Evolutionary conservation across 2,113 vertebrate species (phyloP).

Genomic region (Gnathonemus longibarbis): DNA sequence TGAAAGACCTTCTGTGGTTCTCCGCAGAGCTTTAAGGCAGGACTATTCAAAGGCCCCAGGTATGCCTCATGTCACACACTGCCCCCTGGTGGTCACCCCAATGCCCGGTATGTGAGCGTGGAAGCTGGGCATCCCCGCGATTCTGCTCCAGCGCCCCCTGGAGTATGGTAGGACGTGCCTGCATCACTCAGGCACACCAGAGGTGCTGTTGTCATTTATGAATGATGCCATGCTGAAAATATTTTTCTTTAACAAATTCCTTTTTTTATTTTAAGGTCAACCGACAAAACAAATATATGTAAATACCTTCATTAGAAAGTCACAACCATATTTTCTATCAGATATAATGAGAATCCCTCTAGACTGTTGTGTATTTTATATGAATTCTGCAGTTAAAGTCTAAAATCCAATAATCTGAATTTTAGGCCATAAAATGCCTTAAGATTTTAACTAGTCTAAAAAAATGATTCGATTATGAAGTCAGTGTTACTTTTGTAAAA

Average conservation of each 20-base stretch:
- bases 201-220: background rate
- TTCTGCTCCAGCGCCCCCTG: constrained; percentile 22
- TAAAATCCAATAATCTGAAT: no score
- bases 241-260: background rate
- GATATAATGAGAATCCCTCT: constrained; percentile 39
- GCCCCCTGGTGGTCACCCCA: constrained; percentile 32
- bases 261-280: constrained; percentile 52
- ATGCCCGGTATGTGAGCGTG: constrained; percentile 24
- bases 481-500: background rate
- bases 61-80: constrained; percentile 55
- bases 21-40: constrained; percentile 39
- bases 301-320: constrained; percentile 43
- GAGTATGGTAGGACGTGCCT: constrained; percentile 55
- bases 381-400: background rate
- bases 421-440: no score
- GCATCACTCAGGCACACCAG: background rate
- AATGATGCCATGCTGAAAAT: background rate
- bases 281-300: constrained; percentile 60
- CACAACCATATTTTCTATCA: constrained; percentile 46
- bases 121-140: constrained; percentile 5
- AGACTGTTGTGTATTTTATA: constrained; percentile 43
- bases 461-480: background rate
- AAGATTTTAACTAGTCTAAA: background rate
- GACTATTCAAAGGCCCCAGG: constrained; percentile 40
- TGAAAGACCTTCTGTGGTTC: constrained; percentile 5